Evolutionary conservation across 2,888 invertebrate genomes (phyloP), one percentile per base, ranked within the genome.

Genomic region (Zeuzera pyrina): DNA sequence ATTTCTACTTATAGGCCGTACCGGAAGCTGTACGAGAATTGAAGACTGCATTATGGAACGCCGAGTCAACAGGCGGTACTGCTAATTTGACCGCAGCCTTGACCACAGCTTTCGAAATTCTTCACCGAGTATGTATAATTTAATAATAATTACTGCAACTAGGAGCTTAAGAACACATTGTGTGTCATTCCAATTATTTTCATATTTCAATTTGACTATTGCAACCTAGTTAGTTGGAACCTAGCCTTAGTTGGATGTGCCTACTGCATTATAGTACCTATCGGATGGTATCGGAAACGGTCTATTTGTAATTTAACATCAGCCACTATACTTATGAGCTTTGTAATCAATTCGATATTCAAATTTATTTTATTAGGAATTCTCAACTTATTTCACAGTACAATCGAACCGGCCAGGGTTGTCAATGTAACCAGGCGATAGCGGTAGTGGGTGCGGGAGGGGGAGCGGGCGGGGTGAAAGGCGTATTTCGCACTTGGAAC

Each of bases 391-490:
- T 19, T 19, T 8, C 19, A 6, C 59, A 93, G 87, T 94, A 94
- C 55, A 94, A 94, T 59, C 88, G 92, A 45, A 92, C 93, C 1
- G 90, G 91, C 1, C 90, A 89, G 52, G 95, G 95, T 3, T 92
- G 94, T 52, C 94, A 96, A 60, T 99, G 99, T 65, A 99, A 99
- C 83, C 97, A 97, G 76, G 98, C 97, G 2, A 97, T 99, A 38
- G 97, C 99, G 33, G 97, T 99, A 91, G 79, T 99, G 33, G 92
- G 99, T 39, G 97, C 98, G 0, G 95, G 97, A 47, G 97, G 97
- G 12, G 94, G 96, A 7, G 91, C 95, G 2, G 85, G 78, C 24
- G 86, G 87, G 1, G 87, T 89, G 6, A 85, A 85, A 46, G 87
- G 89, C 1, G 87, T 88, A 39, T 88, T 88, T 57, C 83, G 87